Conservation (phyloP, 2,888 invertebrate species). For the Cephus rjabovi region DNA sequence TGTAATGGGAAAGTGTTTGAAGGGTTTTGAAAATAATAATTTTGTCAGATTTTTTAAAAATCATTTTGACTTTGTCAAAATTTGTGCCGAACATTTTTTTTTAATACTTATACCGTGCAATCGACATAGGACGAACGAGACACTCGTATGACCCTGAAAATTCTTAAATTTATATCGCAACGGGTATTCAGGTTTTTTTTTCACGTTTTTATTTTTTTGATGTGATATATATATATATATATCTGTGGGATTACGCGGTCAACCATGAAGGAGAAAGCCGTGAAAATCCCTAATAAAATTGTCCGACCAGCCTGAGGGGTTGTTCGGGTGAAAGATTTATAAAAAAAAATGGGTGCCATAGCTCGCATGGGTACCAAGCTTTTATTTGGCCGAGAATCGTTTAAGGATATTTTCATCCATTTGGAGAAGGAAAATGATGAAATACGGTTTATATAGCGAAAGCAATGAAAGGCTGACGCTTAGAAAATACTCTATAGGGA, state of each 20-base stretch:
- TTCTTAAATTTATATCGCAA: neutral
- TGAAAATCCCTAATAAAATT: neutral
- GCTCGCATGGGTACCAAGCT: neutral
- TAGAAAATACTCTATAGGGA: neutral
- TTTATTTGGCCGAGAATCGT: constrained; percentile 1
- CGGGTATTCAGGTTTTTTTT: neutral
- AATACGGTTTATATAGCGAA: neutral
- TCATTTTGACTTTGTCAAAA: neutral
- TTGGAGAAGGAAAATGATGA: neutral
- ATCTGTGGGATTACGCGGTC: neutral
- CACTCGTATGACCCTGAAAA: no score
- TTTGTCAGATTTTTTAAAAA: no score
- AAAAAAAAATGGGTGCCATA: neutral
- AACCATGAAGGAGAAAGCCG: neutral
- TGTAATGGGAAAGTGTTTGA: neutral
- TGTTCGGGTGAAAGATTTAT: neutral
- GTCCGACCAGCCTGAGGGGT: neutral
- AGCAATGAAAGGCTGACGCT: neutral
- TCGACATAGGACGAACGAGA: no score
- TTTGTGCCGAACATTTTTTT: no score
- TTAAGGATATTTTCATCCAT: neutral
- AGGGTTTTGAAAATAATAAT: neutral
- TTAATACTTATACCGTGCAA: no score
- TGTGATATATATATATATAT: neutral
- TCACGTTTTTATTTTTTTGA: neutral